phyloP scores from a whole-genome alignment of 2,113 vertebrate genomes.

The Suricata suricatta region DNA sequence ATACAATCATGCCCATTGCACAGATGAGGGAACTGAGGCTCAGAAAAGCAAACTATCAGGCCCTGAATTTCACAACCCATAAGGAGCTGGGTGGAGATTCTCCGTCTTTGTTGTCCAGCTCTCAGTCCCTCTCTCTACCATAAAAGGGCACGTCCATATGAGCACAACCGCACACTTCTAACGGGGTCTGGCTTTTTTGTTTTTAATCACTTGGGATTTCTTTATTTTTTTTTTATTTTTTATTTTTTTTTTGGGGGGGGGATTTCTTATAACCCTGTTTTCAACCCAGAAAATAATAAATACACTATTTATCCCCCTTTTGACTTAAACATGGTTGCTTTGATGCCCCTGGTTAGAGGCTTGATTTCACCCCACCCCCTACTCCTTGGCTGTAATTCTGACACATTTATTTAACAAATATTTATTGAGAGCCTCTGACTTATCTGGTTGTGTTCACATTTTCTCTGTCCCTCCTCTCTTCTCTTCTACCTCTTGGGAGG shows the following conservation, averaged over 20 bases:
- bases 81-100: background rate
- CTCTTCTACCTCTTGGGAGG: background rate
- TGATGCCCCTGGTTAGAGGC: background rate
- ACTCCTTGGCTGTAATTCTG: background rate
- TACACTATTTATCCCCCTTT: background rate
- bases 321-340: background rate
- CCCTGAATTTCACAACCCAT: background rate
- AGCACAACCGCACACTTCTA: background rate
- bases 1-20: background rate
- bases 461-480: background rate
- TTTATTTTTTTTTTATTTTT: too few relatives aligned
- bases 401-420: background rate
- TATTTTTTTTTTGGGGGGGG: too few relatives aligned
- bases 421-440: background rate
- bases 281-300: background rate
- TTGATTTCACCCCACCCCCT: background rate
- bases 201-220: too few relatives aligned
- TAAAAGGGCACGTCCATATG: accelerated
- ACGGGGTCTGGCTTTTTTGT: too few relatives aligned
- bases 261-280: background rate
- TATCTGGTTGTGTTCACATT: background rate
- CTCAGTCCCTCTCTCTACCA: background rate
- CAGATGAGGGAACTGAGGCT: background rate
- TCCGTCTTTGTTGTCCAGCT: background rate
- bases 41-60: background rate